Percentiles rank a stretch among this genome's conserved stretches.
Evolutionary conservation across 2,797 vertebrate genomes (phyloP).

Genomic region (Gymnothorax javanicus): DNA sequence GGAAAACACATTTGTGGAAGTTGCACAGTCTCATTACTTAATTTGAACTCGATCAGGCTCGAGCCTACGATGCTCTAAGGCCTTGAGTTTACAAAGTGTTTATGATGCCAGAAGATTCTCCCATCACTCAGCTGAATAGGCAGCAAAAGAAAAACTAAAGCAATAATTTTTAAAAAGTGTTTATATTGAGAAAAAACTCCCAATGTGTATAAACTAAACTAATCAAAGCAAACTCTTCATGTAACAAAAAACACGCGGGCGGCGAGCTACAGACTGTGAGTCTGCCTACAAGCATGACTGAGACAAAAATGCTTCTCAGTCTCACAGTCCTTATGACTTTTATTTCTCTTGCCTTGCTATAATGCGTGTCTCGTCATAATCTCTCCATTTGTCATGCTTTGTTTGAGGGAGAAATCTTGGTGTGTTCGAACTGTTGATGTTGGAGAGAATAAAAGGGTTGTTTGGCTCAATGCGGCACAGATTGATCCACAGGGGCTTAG

Average conservation of each 20-base stretch:
- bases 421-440: background rate
- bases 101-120: background rate
- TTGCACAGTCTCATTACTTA: background rate
- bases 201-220: background rate
- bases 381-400: background rate
- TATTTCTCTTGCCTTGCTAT: background rate
- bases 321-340: background rate
- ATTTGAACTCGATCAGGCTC: background rate
- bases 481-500: constrained; percentile 9
- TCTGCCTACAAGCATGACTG: background rate
- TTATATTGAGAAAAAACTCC: background rate
- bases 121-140: background rate
- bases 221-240: constrained; percentile 22
- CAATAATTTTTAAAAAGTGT: background rate
- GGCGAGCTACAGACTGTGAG: constrained; percentile 11
- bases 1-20: background rate
- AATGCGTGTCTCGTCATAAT: background rate
- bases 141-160: background rate
- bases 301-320: background rate
- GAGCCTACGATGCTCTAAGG: background rate
- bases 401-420: background rate
- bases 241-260: constrained; percentile 25
- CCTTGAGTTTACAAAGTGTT: background rate
- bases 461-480: background rate
- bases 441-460: background rate